These are phyloP conservation scores for Pygoscelis antarcticus DNA, from an alignment of 2,113 vertebrate genomes.

Conservation along the genomic window DNA sequence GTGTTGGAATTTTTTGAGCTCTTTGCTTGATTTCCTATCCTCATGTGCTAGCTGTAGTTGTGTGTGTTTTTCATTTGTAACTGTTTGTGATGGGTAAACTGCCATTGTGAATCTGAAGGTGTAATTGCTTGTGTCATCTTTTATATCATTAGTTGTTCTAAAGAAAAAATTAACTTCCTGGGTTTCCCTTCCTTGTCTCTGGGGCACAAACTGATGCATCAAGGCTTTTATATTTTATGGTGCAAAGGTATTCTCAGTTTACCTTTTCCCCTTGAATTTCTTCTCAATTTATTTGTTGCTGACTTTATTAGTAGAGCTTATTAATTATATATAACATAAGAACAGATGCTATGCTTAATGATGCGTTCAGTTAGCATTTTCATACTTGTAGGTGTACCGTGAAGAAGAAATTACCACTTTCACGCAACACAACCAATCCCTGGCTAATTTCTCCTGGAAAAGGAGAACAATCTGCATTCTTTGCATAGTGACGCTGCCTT, in stretches of 20 bases:
- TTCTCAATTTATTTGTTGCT: not conserved
- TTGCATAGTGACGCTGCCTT: not conserved
- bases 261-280: not conserved
- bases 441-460: not conserved
- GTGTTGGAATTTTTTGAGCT: not conserved
- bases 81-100: not conserved
- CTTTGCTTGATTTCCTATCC: not conserved
- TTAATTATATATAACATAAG: not conserved
- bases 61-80: not conserved
- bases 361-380: not conserved
- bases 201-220: not conserved
- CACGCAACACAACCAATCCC: not conserved
- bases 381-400: not conserved
- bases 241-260: not conserved
- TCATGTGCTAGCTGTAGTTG: not conserved
- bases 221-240: not conserved
- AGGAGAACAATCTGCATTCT: not conserved
- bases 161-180: not conserved
- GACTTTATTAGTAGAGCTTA: not conserved
- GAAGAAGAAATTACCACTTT: constrained; percentile 22
- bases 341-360: not conserved
- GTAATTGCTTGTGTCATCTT: not conserved
- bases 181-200: not conserved
- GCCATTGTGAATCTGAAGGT: not conserved
- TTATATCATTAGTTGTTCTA: not conserved